Evolutionary conservation across 92 coral and sea anemone genomes (phyloP), one percentile per base, ranked within the genome.

Genomic region (Siderastrea siderea): DNA sequence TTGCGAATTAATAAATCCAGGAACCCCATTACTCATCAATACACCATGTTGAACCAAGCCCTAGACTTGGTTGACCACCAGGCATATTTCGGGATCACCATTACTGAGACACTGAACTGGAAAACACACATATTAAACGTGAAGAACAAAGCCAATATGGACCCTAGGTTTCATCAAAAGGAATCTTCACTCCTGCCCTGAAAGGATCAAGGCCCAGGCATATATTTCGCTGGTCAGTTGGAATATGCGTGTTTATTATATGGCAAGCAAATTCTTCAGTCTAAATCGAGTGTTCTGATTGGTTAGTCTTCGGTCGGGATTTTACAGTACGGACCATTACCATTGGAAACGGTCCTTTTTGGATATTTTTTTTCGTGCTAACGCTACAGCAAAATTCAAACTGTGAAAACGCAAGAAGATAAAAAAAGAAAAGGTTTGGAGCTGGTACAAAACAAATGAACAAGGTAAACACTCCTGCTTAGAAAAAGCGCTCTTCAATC

Each of bases 21-120:
- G 64, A 89, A 77, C 57, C 82, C 88, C 15, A 53, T 68, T 61
- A 47, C 68, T 45, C 62, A 83, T 53, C 84, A 54, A 13, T 89
- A 89, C 79, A 47, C 79, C 80, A 77, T 78, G 92, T 78, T 81
- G 14, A 75, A 76, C 38, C 87, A 82, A 50, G 74, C 88, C 7
- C 79, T 88, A 3, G 45, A 46, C 9, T 69, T 49, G 71, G 93
- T 84, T 1, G 67, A 78, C 48, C 82, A 84, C 47, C 68, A 86
- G 54, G 65, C 68, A 2, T 76, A 85, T 19, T 77, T 85, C 16
- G 89, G 83, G 10, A 52, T 86, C 52, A 66, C 78, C 10, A 57
- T 86, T 12, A 16, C 90, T 54, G 78, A 77, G 60, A 64, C 75
- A 52, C 78, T 78, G 19, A 71, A 63, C 52, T 85, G 88, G 88